These are phyloP conservation scores for Fundulus diaphanus DNA, from an alignment of 2,797 vertebrate genomes.

Conservation along the genomic window DNA sequence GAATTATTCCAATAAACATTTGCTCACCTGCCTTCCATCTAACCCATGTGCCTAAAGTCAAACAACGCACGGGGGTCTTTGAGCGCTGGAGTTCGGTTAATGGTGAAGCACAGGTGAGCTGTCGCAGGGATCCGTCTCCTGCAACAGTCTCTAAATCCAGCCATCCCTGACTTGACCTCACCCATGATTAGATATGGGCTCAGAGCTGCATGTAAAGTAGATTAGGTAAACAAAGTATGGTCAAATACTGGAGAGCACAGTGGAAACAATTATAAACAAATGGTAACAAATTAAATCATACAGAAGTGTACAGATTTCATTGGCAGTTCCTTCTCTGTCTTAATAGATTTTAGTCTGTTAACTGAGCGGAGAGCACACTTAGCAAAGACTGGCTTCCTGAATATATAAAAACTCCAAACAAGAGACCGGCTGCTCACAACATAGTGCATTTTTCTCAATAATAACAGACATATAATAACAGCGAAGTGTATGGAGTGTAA, in stretches of 20 bases:
- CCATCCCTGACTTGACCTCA: slow-evolving; percentile 5
- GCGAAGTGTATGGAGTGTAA: not conserved
- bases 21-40: slow-evolving; percentile 4
- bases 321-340: not conserved
- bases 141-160: slow-evolving; percentile 3
- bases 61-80: slow-evolving; percentile 3
- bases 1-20: slow-evolving; percentile 4
- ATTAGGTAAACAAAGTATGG: not conserved
- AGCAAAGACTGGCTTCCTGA: not conserved
- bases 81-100: not conserved
- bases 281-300: not conserved
- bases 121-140: not conserved
- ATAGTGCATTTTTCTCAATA: not conserved
- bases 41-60: not conserved
- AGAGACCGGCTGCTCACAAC: not conserved
- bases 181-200: not conserved
- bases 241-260: not conserved
- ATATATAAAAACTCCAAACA: not conserved
- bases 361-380: not conserved
- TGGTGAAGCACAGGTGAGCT: not conserved
- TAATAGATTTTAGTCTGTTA: not conserved
- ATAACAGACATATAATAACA: not conserved
- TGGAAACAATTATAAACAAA: not conserved
- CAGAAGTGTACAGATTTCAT: not conserved
- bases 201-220: not conserved